Evolutionary conservation across 2,797 vertebrate genomes (phyloP).

Genomic region (Loris lydekkerianus): DNA sequence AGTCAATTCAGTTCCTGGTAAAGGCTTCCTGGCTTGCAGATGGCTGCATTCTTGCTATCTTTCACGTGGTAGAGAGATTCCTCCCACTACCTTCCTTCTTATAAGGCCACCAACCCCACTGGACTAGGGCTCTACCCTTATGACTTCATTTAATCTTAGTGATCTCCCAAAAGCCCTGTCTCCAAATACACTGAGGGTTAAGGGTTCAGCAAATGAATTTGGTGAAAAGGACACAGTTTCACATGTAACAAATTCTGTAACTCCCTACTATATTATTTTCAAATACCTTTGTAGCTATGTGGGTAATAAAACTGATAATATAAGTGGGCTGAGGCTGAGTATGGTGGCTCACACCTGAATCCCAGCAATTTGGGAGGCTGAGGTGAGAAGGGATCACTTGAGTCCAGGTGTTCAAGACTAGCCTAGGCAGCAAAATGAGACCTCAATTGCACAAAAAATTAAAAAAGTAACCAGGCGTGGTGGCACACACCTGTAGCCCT

Average conservation of each 20-base stretch:
- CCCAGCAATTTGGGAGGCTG: neutral
- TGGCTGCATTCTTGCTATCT: neutral
- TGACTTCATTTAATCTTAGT: constrained; percentile 19
- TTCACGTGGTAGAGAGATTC: neutral
- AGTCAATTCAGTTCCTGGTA: neutral
- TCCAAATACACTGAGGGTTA: neutral
- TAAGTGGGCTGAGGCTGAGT: neutral
- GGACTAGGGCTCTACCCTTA: neutral
- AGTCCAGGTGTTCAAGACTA: neutral
- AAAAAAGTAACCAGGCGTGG: neutral
- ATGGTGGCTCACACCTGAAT: neutral
- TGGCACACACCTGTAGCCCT: neutral
- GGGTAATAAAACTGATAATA: neutral
- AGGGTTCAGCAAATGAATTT: neutral
- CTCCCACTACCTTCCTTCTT: neutral
- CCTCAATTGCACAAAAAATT: neutral
- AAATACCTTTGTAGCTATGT: neutral
- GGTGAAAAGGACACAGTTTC: neutral
- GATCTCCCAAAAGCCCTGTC: neutral
- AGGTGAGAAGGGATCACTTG: neutral
- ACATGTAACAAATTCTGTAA: neutral
- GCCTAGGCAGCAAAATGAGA: neutral
- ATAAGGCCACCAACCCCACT: neutral
- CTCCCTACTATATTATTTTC: neutral
- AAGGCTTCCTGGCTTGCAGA: neutral